phyloP scores from a whole-genome alignment of 2,888 invertebrate genomes.

The Sphaeridia pumilis region DNA sequence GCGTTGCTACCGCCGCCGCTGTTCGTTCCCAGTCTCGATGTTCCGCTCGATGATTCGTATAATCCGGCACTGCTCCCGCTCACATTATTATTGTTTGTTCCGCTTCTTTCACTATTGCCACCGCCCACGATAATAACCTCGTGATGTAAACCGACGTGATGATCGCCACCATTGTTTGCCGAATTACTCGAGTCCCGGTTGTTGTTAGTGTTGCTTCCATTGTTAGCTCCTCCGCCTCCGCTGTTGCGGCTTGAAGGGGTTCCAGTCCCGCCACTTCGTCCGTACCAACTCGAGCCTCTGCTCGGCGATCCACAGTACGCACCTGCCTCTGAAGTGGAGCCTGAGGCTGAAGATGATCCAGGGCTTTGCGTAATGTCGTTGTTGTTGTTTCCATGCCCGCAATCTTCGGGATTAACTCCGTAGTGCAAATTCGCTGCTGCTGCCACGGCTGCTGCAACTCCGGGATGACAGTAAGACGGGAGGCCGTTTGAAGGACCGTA shows the following conservation, averaged over 20 bases:
- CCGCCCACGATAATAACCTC: too few species aligned
- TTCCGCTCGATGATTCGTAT: too few species aligned
- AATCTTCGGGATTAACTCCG: too few species aligned
- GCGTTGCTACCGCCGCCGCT: too few species aligned
- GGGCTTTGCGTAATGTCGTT: neutral
- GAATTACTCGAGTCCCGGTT: too few species aligned
- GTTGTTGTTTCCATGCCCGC: neutral
- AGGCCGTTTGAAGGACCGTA: neutral
- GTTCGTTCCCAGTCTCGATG: too few species aligned
- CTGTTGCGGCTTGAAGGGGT: slow-evolving; percentile 12
- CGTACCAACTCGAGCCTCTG: neutral
- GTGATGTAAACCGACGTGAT: too few species aligned
- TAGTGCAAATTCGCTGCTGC: too few species aligned
- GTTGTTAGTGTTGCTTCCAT: slow-evolving; percentile 13
- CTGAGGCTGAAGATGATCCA: slow-evolving; percentile 3
- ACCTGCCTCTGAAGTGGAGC: neutral
- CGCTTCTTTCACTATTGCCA: neutral
- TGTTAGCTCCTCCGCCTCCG: too few species aligned
- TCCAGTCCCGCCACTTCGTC: neutral
- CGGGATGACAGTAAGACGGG: neutral
- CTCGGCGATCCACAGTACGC: neutral
- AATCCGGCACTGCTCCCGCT: slow-evolving; percentile 2
- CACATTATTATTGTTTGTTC: slow-evolving; percentile 6
- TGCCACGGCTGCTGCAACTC: neutral
- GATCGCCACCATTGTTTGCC: slow-evolving; percentile 18